phyloP scores from a whole-genome alignment of 2,888 invertebrate genomes.

The Bursaphelenchus okinawaensis region DNA sequence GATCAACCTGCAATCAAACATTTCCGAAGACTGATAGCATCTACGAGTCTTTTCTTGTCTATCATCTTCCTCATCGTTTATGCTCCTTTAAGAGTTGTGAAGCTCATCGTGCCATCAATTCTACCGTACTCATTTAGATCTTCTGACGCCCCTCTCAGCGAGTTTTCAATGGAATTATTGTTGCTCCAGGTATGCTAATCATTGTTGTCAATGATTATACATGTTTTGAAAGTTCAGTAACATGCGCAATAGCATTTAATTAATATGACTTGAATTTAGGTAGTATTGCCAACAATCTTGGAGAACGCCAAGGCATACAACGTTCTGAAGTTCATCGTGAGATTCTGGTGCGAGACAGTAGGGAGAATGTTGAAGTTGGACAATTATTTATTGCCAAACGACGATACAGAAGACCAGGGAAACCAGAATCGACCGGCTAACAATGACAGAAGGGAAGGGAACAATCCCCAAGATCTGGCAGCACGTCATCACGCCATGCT shows the following conservation, averaged over 20 bases:
- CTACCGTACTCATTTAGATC: constrained; percentile 85
- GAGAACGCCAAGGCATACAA: constrained; percentile 92
- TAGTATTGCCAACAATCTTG: constrained; percentile 86
- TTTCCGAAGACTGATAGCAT: constrained; percentile 80
- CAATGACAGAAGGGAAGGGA: background rate
- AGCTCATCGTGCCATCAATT: constrained; percentile 72
- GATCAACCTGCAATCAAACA: constrained; percentile 87
- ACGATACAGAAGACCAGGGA: background rate
- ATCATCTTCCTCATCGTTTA: constrained; percentile 91
- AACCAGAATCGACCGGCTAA: background rate
- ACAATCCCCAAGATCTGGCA: constrained; percentile 20
- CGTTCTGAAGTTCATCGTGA: constrained; percentile 78
- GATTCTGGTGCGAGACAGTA: constrained; percentile 73
- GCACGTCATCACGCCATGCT: constrained; percentile 84
- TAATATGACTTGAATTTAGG: constrained; percentile 59
- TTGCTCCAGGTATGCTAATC: constrained; percentile 68
- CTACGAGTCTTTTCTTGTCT: constrained; percentile 79
- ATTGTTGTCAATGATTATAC: no score
- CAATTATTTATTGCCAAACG: constrained; percentile 40
- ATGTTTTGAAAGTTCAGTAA: no score
- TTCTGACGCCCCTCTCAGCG: constrained; percentile 71
- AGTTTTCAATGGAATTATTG: constrained; percentile 80
- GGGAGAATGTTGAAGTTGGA: constrained; percentile 57
- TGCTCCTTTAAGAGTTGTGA: constrained; percentile 80
- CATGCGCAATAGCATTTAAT: background rate